Base-by-base conservation (phyloP, 2,888 invertebrate genomes). In the Drosophila hamatofila region DNA sequence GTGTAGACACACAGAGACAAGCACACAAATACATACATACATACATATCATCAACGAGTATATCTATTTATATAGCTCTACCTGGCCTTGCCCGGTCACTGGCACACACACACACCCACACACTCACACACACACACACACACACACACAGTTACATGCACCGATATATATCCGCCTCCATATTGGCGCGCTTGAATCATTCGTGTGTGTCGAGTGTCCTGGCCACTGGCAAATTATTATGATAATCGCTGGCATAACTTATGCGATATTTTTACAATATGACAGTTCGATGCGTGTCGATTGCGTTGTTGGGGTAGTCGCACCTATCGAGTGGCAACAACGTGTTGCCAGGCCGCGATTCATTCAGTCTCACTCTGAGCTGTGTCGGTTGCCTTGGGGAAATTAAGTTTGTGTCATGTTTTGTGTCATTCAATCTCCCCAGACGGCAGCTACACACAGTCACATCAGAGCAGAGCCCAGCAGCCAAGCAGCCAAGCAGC, bases 331-430 rank as follows among this genome's bases (percentile, higher is more conserved):
- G 48, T 73, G 55, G n/a, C 65, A 72, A 16, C 49, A 27, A 16
- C 51, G 16, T 21, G 57, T 56, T 59, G 63, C 55, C 58, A 35
- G 42, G 57, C 27, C 75, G 75, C 75, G 61, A 75, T 60, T 64
- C 51, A 67, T 44, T 67, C 63, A 67, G 41, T 67, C 63, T 44
- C 55, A 58, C 58, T 14, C 35, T 55, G n/a, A n/a, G n/a, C n/a
- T n/a, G n/a, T n/a, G 37, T 23, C 79, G 70, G 75, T 71, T 83
- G 75, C 82, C 85, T 84, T 89, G 76, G 85, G 89, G 89, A 86
- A 86, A 89, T 86, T 89, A 88, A 88, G 89, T 81, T 85, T 80
- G 85, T 87, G 85, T 89, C 85, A 85, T 89, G 85, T 89, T 82
- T 72, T 75, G 75, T 73, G 89, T 81, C 89, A 84, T 76, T 58